Percentiles rank a stretch among this genome's conserved stretches.
phyloP scores from a whole-genome alignment of 2,888 invertebrate genomes.

The Pterobdella sp. region DNA sequence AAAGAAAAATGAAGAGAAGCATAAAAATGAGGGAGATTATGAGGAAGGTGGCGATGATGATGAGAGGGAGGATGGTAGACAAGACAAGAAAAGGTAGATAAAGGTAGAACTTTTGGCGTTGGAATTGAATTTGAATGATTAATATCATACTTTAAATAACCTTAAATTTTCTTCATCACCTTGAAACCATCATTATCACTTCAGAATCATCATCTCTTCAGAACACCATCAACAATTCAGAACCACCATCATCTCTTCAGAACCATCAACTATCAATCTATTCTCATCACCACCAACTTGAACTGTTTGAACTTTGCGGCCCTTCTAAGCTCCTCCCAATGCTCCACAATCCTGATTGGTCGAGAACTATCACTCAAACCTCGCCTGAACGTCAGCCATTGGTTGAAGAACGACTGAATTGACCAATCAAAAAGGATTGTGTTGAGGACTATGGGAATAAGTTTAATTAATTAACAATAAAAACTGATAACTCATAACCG shows the following conservation, averaged over 20 bases:
- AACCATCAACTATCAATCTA: background rate
- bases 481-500: no score
- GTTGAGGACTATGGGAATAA: no score
- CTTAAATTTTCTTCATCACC: no score
- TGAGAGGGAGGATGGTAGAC: background rate
- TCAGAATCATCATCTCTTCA: background rate
- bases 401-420: constrained; percentile 36
- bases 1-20: background rate
- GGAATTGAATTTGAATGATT: no score
- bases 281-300: constrained; percentile 28
- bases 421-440: no score
- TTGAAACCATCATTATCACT: background rate
- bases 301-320: constrained; percentile 30
- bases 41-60: background rate
- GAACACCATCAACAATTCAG: background rate
- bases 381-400: constrained; percentile 33
- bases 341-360: constrained; percentile 37
- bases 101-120: no score
- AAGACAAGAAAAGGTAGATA: no score
- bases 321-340: constrained; percentile 30
- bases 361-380: constrained; percentile 31
- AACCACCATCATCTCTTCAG: background rate
- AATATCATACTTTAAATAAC: no score
- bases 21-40: background rate
- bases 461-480: no score